Evolutionary conservation across 2,113 vertebrate species (phyloP), one percentile per base, ranked within the genome.

Genomic region (Phainopepla nitens): DNA sequence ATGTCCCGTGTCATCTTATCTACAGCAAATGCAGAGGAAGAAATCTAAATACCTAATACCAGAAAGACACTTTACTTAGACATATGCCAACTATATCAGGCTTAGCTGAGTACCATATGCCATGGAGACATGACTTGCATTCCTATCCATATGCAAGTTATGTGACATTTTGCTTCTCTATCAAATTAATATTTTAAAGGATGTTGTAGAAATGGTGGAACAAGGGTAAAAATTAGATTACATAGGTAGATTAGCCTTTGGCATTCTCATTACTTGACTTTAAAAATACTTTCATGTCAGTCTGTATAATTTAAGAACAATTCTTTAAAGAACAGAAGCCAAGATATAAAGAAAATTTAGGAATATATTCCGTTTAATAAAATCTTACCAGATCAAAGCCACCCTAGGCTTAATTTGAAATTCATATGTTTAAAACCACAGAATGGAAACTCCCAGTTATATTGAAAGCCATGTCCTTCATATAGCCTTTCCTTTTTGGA

Each of bases 31-130:
- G 41, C 49, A 89, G 73, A 85, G 83, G 28, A 92, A 84, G 66
- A 64, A 19, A 92, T 94, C 87, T 54, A 87, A 95, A 94, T 72
- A 82, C 35, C 61, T 85, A 76, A 92, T 80, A 82, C 29, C 35
- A 93, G 51, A 72, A 89, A 89, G 28, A 85, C 33, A 77, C 31
- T 88, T 76, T 90, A 58, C 65, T 94, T 57, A 72, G 62, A 73
- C 75, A 86, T 88, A 96, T 73, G 94, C 65, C 75, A 82, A 6
- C 56, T 79, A 60, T 57, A 68, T 22, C 51, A 96, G 91, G 60
- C 73, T 93, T 78, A 89, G 81, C 64, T 75, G 87, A 64, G 76
- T 49, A 89, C 93, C 91, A 80, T 93, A 91, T 95, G 90, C 66
- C 78, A 87, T 19, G 22, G 80, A 75, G 78, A 95, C 54, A 87